Evolutionary conservation across 92 coral and sea anemone genomes (phyloP).

Genomic region (Porites lobata): DNA sequence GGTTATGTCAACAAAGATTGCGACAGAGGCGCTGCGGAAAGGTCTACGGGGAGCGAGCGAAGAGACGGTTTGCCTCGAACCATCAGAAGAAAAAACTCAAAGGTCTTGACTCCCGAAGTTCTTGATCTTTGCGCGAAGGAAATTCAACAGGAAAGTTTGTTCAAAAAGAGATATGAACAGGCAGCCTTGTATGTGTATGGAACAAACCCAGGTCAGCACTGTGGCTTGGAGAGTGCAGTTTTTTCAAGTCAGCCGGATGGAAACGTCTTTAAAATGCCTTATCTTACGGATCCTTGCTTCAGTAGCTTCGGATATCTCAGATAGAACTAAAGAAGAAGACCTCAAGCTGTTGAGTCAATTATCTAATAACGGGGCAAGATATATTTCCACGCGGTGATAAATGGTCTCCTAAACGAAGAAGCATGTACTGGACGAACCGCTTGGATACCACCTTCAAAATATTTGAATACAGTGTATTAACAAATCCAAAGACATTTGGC

Average conservation of each 20-base stretch:
- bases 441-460: not conserved
- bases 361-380: not conserved
- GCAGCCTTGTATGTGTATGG: conserved; percentile 50
- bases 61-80: conserved; percentile 21
- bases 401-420: not conserved
- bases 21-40: not conserved
- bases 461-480: not conserved
- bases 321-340: not conserved
- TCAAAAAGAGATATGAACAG: conserved; percentile 46
- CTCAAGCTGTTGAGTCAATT: not conserved
- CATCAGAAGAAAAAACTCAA: conserved; percentile 43
- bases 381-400: not conserved
- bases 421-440: too few species aligned
- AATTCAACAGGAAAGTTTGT: conserved; percentile 44
- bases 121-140: conserved; percentile 49
- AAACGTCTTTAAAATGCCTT: conserved; percentile 41
- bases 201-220: conserved; percentile 32
- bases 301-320: conserved; percentile 42
- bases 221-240: conserved; percentile 26
- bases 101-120: conserved; percentile 47
- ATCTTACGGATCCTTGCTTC: conserved; percentile 47
- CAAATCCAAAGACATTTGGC: not conserved
- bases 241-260: conserved; percentile 35
- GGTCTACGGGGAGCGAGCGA: conserved; percentile 3
- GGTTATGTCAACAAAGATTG: conserved; percentile 13